phyloP scores from a whole-genome alignment of 2,888 invertebrate genomes.

The Dolichopus griseipennis region DNA sequence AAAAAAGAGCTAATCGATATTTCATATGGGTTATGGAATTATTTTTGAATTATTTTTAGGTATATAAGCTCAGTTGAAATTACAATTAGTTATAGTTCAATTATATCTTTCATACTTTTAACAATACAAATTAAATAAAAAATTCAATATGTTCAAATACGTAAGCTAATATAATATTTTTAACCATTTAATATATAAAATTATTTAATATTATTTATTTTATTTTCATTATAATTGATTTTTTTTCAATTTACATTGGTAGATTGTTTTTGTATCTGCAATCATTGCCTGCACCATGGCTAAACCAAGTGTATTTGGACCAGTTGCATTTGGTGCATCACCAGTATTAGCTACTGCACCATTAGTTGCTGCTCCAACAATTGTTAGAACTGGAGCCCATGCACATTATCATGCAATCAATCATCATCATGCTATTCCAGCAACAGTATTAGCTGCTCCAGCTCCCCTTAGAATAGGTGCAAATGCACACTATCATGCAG shows the following conservation, averaged over 20 bases:
- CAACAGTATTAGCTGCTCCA: background rate
- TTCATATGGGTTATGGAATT: too few relatives aligned
- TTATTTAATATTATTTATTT: too few relatives aligned
- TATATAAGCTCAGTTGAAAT: background rate
- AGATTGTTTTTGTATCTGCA: background rate
- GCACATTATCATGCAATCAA: background rate
- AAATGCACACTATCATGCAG: background rate
- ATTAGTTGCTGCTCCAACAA: background rate
- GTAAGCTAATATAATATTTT: background rate
- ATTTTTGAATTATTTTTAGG: too few relatives aligned
- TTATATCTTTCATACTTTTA: background rate
- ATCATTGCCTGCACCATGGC: background rate
- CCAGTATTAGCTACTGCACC: background rate
- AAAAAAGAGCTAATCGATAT: too few relatives aligned
- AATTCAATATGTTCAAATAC: background rate
- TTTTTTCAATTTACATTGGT: background rate
- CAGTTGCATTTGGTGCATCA: too few relatives aligned
- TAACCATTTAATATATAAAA: too few relatives aligned
- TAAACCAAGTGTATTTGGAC: background rate
- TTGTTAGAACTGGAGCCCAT: background rate
- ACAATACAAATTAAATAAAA: background rate
- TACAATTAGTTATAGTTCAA: background rate
- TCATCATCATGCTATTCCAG: background rate
- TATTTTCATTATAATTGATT: background rate
- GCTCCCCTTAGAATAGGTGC: background rate